phyloP scores from a whole-genome alignment of 2,888 invertebrate genomes.

The Allolobophora icterica region DNA sequence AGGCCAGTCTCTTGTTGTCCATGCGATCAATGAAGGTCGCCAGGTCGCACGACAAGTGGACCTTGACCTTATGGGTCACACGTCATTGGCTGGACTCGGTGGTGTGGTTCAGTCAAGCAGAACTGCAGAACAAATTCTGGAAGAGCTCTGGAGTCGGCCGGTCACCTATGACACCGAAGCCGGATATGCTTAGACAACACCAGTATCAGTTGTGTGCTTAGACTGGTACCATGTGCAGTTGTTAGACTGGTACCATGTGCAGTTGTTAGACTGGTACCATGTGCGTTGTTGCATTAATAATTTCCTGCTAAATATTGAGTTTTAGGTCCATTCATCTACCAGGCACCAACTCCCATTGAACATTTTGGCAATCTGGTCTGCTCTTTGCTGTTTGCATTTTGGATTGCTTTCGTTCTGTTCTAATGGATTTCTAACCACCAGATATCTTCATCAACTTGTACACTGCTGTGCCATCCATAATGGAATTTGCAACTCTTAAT shows the following conservation, averaged over 20 bases:
- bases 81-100: slow-evolving; percentile 88
- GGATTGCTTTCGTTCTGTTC: neutral
- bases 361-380: neutral
- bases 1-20: slow-evolving; percentile 97
- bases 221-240: neutral
- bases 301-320: neutral
- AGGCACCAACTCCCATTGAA: neutral
- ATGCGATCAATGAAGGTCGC: slow-evolving; percentile 98
- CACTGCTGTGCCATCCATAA: too few species aligned
- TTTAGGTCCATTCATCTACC: neutral
- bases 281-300: neutral
- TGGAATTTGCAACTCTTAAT: too few species aligned
- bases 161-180: slow-evolving; percentile 40
- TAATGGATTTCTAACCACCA: neutral
- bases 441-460: too few species aligned
- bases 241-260: neutral
- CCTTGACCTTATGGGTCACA: slow-evolving; percentile 76
- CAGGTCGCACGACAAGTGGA: slow-evolving; percentile 95
- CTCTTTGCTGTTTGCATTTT: neutral
- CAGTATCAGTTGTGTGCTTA: neutral
- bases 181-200: neutral
- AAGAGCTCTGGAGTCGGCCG: slow-evolving; percentile 40
- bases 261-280: neutral
- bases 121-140: slow-evolving; percentile 40
- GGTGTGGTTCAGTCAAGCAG: slow-evolving; percentile 71